phyloP scores from a whole-genome alignment of 1,140 invertebrate species.

The Mactra quadrangularis region DNA sequence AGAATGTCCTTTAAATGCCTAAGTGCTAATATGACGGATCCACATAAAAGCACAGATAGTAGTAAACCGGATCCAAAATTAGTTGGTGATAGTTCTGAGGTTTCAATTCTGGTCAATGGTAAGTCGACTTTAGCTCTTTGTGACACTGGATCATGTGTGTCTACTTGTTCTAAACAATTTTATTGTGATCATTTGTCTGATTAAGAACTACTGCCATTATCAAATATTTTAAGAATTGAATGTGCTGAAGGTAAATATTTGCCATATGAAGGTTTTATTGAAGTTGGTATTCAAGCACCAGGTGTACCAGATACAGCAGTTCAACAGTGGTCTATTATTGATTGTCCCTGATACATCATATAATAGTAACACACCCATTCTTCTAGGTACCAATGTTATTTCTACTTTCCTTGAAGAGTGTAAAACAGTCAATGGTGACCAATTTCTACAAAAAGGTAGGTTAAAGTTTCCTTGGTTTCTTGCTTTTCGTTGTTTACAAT shows the following conservation, averaged over 20 bases:
- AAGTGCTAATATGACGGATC: slow-evolving; percentile 19
- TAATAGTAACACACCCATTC: slow-evolving; percentile 6
- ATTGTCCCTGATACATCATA: slow-evolving; percentile 14
- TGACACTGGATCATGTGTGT: slow-evolving; percentile 35
- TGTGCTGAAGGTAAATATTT: slow-evolving; percentile 29
- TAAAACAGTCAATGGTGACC: slow-evolving; percentile 24
- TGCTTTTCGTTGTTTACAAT: slow-evolving; percentile 13
- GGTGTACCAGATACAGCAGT: no score
- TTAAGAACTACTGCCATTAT: not conserved
- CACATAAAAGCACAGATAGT: slow-evolving; percentile 9
- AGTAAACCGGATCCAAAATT: not conserved
- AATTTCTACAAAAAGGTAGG: slow-evolving; percentile 8
- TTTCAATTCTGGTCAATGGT: no score
- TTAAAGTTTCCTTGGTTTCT: slow-evolving; percentile 14
- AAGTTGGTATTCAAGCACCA: no score
- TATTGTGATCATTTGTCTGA: slow-evolving; percentile 13
- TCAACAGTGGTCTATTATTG: slow-evolving; percentile 10
- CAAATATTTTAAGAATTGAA: slow-evolving; percentile 18
- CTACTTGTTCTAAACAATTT: slow-evolving; percentile 16
- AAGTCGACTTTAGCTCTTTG: no score
- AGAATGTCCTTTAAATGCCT: no score
- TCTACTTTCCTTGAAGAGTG: slow-evolving; percentile 1
- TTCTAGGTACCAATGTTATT: slow-evolving; percentile 20
- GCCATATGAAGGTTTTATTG: no score
- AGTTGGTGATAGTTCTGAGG: no score